phyloP scores from a whole-genome alignment of 2,797 vertebrate species.

The Myripristis murdjan region DNA sequence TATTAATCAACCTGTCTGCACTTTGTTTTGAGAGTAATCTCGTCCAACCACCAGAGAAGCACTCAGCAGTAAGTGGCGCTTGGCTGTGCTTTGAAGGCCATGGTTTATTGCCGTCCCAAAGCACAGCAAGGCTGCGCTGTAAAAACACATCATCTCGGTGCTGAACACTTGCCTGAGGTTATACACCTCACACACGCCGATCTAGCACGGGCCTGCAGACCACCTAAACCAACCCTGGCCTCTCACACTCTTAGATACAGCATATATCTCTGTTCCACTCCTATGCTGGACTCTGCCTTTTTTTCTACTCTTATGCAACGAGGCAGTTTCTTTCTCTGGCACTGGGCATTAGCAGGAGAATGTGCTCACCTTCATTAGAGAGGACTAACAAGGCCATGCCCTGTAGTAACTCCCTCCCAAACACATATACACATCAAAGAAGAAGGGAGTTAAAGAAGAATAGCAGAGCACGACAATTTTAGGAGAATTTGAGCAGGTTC shows the following conservation, averaged over 20 bases:
- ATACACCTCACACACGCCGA: slow-evolving; percentile 57
- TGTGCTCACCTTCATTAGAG: slow-evolving; percentile 3
- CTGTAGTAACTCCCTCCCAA: not conserved
- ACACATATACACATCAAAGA: not conserved
- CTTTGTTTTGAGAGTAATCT: slow-evolving; percentile 90
- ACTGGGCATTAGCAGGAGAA: not conserved
- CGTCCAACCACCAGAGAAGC: slow-evolving; percentile 84
- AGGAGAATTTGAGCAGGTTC: slow-evolving; percentile 10
- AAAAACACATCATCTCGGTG: slow-evolving; percentile 83
- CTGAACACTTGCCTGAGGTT: slow-evolving; percentile 70
- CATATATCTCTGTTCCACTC: not conserved
- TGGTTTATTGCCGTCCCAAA: slow-evolving; percentile 85
- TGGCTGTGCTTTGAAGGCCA: slow-evolving; percentile 85
- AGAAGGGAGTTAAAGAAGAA: slow-evolving; percentile 1
- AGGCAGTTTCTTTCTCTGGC: not conserved
- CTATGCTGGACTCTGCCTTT: slow-evolving; percentile 2
- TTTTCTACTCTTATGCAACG: not conserved
- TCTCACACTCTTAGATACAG: slow-evolving; percentile 17
- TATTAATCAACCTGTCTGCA: slow-evolving; percentile 89
- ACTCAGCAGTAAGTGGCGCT: slow-evolving; percentile 86
- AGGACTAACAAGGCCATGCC: not conserved
- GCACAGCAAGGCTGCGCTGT: slow-evolving; percentile 77
- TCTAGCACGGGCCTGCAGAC: slow-evolving; percentile 28
- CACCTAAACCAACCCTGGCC: slow-evolving; percentile 33
- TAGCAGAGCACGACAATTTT: slow-evolving; percentile 1